Percentiles rank a stretch among this genome's conserved stretches.
phyloP scores from a whole-genome alignment of 2,888 invertebrate species.

The Lycia hirtaria region DNA sequence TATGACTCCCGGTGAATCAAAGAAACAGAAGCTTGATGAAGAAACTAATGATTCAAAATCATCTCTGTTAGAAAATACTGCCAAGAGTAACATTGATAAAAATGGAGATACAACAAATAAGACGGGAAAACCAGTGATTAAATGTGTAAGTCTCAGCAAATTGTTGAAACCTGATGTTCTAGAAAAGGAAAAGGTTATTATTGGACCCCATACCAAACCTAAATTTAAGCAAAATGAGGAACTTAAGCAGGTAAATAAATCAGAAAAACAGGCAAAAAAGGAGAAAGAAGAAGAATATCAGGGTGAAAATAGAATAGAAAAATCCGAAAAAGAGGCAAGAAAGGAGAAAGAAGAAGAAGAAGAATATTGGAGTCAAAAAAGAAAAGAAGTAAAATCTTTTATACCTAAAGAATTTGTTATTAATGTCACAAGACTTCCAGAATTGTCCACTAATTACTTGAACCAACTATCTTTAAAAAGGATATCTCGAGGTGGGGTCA shows the following conservation, averaged over 20 bases:
- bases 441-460: slow-evolving; percentile 56
- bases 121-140: slow-evolving; percentile 59
- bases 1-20: slow-evolving; percentile 22
- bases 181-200: slow-evolving; percentile 21
- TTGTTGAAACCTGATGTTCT: slow-evolving; percentile 66
- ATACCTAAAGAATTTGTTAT: slow-evolving; percentile 63
- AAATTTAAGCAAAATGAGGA: slow-evolving; percentile 4
- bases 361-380: slow-evolving; percentile 52
- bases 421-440: slow-evolving; percentile 58
- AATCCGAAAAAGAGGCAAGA: slow-evolving; percentile 21
- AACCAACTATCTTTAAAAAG: slow-evolving; percentile 54
- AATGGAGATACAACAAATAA: slow-evolving; percentile 5
- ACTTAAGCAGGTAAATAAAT: neutral
- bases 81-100: neutral
- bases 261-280: slow-evolving; percentile 21
- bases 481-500: slow-evolving; percentile 53
- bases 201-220: slow-evolving; percentile 5
- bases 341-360: slow-evolving; percentile 35
- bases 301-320: slow-evolving; percentile 53
- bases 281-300: slow-evolving; percentile 47
- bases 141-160: slow-evolving; percentile 74
- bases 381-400: slow-evolving; percentile 63
- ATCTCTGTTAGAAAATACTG: slow-evolving; percentile 1
- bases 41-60: slow-evolving; percentile 17
- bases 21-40: slow-evolving; percentile 31